Base-by-base conservation (phyloP, 2,888 invertebrate species). In the Hyalella azteca region DNA sequence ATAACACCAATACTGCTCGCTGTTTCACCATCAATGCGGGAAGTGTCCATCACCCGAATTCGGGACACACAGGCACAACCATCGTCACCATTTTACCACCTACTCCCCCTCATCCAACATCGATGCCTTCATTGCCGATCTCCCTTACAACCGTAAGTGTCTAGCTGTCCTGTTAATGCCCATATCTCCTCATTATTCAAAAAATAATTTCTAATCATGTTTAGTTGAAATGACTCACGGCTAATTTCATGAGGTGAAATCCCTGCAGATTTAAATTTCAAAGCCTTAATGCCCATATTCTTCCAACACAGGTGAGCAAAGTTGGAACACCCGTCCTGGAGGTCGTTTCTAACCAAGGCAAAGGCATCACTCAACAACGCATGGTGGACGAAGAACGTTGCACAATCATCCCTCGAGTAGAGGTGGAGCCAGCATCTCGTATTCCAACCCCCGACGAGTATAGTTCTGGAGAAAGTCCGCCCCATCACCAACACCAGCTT, bases 391-490 rank as follows among this genome's bases (percentile, higher is more conserved):
- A 66, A 9, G 66, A 66, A 7, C 66, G 66, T 4, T 36, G 36
- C 19, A 36, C 66, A 36, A 36, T 66, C 13, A 32, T 32, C 19
- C 66, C 66, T 36, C 66, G 95, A 87, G 94, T 94, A 13, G 94
- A 94, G 87, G 90, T 91, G 22, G 91, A 91, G 85, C 88, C 90
- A 86, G 88, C 85, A 7, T 84, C 85, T 11, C 79, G 85, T 49
- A 82, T 85, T 32, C 85, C 86, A 11, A 84, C 86, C 11, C 86
- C 86, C 0, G 84, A 84, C 32, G 75, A 75, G 75, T 75, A 41
- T 45, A 75, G 66, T 19, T 32, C 66, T 2, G 66, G 66, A 66
- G 66, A 66, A 36, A 66, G 66, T 66, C 66, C 66, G 29, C 66
- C 66, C n/a, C 15, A 9, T 11, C 45, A 45, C 45, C 45, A 45